Base-by-base conservation (phyloP, 2,888 invertebrate genomes). In the Actias luna region DNA sequence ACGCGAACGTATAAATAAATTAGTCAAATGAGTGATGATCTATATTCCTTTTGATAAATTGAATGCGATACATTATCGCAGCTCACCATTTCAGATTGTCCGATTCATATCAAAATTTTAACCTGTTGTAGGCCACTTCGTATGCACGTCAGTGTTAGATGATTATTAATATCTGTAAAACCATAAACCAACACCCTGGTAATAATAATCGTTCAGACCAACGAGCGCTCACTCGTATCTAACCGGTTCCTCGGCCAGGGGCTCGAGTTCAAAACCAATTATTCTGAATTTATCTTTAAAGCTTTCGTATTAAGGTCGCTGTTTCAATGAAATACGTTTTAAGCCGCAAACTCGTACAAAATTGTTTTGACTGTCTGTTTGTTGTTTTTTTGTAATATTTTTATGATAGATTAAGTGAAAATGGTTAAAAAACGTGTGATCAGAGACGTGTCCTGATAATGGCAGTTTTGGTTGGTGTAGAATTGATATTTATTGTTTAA, bases 191-290 rank as follows among this genome's bases (percentile, higher is more conserved):
- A 73, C 77, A 80, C 74, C 58, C 71, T 80, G 73, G 80, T 80
- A 83, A 85, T 83, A 83, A 85, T 85, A 85, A 88, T 87, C 84
- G 80, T 80, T 80, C 83, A 83, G 76, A 80, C 74, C 85, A 87
- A 88, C 87, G 71, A 86, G 85, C n/a, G n/a, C 82, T 80, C 80
- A 80, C 80, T 84, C 82, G 77, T 80, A 78, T 82, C 81, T 75
- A 81, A 88, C 88, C 86, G 84, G 87, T 87, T 85, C 63, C 31
- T 36, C 8, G 36, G 33, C 52, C 35, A 39, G 62, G 27, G n/a
- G 12, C 35, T 22, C 35, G 35, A 58, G 16, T 39, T 42, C 35
- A 35, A 5, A 52, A 57, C 31, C 31, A 5, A 25, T 36, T 66
- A 68, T 61, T 65, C 59, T 52, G 70, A 71, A 67, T 62, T 65